Evolutionary conservation across 1,140 invertebrate genomes (phyloP).

Genomic region (Drosophila oshimai): DNA sequence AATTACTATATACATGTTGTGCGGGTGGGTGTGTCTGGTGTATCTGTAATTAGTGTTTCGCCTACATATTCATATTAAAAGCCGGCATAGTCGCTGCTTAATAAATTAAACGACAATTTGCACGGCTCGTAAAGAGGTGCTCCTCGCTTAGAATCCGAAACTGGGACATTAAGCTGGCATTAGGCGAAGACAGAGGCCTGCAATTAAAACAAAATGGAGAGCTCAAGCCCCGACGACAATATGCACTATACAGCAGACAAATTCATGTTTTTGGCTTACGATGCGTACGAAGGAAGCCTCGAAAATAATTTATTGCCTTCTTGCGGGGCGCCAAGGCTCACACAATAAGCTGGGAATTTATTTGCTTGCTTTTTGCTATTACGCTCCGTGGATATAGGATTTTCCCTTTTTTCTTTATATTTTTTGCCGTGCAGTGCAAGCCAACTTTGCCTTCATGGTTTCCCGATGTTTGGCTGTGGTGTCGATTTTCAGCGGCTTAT

Average conservation of each 20-base stretch:
- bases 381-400: not conserved
- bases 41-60: conserved; percentile 71
- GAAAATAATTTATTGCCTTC: conserved; percentile 73
- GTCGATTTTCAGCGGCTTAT: conserved; percentile 34
- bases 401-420: not conserved
- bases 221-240: conserved; percentile 40
- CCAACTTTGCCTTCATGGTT: not conserved
- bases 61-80: conserved; percentile 69
- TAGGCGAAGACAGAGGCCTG: conserved; percentile 58
- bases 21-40: conserved; percentile 10
- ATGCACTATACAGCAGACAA: conserved; percentile 8
- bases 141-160: not conserved
- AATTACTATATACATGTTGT: conserved; percentile 47
- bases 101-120: conserved; percentile 81
- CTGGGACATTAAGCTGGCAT: conserved; percentile 57
- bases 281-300: conserved; percentile 15
- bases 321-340: conserved; percentile 45
- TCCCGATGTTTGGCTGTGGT: conserved; percentile 2
- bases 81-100: conserved; percentile 60
- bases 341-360: conserved; percentile 63
- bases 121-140: conserved; percentile 42
- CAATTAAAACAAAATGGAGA: conserved; percentile 73
- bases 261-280: conserved; percentile 8
- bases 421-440: not conserved
- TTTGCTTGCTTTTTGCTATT: conserved; percentile 20